Evolutionary conservation across 53 echinoderm and acorn worm genomes (phyloP), one percentile per base, ranked within the genome.

Genomic region (Zoroaster sp.): DNA sequence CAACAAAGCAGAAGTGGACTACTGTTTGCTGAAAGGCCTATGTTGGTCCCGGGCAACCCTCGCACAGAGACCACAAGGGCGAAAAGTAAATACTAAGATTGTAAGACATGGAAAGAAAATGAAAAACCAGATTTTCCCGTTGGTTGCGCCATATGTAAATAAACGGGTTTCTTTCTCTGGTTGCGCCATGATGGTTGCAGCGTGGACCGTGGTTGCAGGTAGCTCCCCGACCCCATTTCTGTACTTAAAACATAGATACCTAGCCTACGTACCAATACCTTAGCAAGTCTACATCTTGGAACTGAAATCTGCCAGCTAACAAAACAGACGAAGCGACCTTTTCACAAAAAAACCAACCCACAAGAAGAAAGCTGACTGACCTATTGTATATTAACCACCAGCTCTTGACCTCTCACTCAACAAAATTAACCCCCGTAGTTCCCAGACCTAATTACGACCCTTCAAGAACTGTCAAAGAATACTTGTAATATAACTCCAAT

Each of bases 21-120:
- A 66, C 30, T 82, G 68, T 82, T 82, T 68, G 44, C 68, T 14
- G 43, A 82, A 67, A 43, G 82, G 69, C 43, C 68, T 31, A 14
- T 17, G 15, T 32, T 10, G 23, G 82, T 42, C 82, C 28, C 30
- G 65, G 28, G 32, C 9, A 63, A 28, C 37, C 59, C 21, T 36
- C 74, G 15, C 23, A 12, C 10, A 38, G 38, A 14, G 38, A 71
- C 71, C 71, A 71, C 4, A 71, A 33, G 38, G 71, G 71, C 18
- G 35, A 71, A 71, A 25, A 25, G 20, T 28, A 74, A n/a, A 74
- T 14, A 41, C n/a, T 25, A 20, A 3, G 44, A 41, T 74, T 28
- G 44, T 74, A 46, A 74, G 11, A 23, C 31, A 25, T 45, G 33
- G 40, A 23, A 3, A 74, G 6, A 73, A 21, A 73, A 37, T 5